These are phyloP conservation scores for Aphidius ervi DNA, from an alignment of 1,140 invertebrate genomes.

Conservation along the genomic window DNA sequence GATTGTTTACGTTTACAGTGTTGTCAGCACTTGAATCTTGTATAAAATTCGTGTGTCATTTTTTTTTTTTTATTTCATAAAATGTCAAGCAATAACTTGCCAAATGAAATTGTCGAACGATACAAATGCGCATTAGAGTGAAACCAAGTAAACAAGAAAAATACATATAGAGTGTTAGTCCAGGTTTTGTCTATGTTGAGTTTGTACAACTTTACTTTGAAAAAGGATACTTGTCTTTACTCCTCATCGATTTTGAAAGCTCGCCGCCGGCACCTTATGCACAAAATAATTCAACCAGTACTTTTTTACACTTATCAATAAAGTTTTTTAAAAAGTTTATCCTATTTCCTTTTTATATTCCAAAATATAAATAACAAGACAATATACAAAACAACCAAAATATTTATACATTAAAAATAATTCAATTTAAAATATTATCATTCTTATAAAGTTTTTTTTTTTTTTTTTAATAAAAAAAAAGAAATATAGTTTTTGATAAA, in stretches of 20 bases:
- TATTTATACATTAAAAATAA: conserved; percentile 6
- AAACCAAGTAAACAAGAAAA: conserved; percentile 11
- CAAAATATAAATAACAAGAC: too few relatives aligned
- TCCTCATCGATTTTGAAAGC: conserved; percentile 9
- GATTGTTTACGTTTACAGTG: too few relatives aligned
- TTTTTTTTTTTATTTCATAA: not conserved
- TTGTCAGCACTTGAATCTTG: too few relatives aligned
- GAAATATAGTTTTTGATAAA: too few relatives aligned
- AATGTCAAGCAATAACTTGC: conserved; percentile 3
- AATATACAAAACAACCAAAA: not conserved
- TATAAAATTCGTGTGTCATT: too few relatives aligned
- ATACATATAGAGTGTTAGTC: not conserved
- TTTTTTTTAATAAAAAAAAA: too few relatives aligned
- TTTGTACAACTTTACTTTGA: conserved; percentile 5
- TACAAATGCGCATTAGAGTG: conserved; percentile 8
- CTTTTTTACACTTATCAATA: conserved; percentile 12
- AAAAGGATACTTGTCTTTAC: conserved; percentile 8
- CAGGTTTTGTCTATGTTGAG: not conserved
- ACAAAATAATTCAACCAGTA: conserved; percentile 4
- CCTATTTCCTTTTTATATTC: too few relatives aligned
- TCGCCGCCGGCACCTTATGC: not conserved
- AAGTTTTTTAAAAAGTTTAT: not conserved
- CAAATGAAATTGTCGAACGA: conserved; percentile 10
- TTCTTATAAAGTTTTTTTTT: conserved; percentile 3
- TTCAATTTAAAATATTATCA: not conserved